A percentile compares a stretch with the other conserved stretches of the same genome.
Evolutionary conservation across 1,140 invertebrate species (phyloP).

Genomic region (Heliconius hewitsoni): DNA sequence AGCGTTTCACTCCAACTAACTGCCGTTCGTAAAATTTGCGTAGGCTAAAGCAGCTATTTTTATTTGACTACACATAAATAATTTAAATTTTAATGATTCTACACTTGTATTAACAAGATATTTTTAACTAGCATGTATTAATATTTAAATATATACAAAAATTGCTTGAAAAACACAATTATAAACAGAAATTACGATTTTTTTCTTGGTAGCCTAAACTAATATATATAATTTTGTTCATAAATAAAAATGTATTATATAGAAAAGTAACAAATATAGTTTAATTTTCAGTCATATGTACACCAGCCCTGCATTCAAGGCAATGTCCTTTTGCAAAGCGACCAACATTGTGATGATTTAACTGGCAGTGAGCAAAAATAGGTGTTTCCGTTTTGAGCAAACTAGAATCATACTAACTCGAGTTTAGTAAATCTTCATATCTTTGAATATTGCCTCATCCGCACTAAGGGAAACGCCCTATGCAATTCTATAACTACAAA

Average conservation of each 20-base stretch:
- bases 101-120: background rate
- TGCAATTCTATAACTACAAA: background rate
- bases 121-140: background rate
- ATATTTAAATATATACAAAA: background rate
- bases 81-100: background rate
- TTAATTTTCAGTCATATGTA: background rate
- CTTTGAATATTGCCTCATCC: constrained; percentile 32
- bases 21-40: background rate
- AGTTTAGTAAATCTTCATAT: constrained; percentile 43
- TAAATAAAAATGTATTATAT: background rate
- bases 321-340: constrained; percentile 67
- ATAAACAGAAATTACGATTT: too few relatives aligned
- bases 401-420: constrained; percentile 55
- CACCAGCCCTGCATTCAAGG: constrained; percentile 61
- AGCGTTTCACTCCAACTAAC: constrained; percentile 16
- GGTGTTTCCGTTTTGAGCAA: constrained; percentile 59
- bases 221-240: too few relatives aligned
- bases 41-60: constrained; percentile 1
- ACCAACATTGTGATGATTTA: constrained; percentile 76
- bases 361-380: constrained; percentile 72
- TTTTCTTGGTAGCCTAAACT: too few relatives aligned
- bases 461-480: constrained; percentile 2
- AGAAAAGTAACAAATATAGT: background rate
- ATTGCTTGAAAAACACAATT: background rate
- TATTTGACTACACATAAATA: background rate